These are phyloP conservation scores for Crotalus horridus DNA, from an alignment of 2,113 vertebrate genomes.

Conservation along the genomic window DNA sequence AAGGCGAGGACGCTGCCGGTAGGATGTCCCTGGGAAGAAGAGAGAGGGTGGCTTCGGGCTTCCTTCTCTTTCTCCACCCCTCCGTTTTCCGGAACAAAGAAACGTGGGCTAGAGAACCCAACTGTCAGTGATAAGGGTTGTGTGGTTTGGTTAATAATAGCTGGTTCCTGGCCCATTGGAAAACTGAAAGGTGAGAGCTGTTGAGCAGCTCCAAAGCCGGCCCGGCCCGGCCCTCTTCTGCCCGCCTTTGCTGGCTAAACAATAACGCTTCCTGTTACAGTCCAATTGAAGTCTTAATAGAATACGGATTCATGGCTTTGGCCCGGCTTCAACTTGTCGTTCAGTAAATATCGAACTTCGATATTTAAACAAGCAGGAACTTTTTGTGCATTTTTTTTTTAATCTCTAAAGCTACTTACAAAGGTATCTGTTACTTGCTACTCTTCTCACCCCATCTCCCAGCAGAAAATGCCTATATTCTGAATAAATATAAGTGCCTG, in stretches of 20 bases:
- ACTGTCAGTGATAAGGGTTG: accelerated
- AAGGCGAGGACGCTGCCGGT: too few species aligned
- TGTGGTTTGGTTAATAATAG: background rate
- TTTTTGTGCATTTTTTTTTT: background rate
- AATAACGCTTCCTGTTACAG: background rate
- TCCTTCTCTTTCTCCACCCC: background rate
- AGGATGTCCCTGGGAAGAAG: background rate
- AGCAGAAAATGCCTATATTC: too few species aligned
- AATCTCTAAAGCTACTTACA: background rate
- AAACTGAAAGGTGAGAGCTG: background rate
- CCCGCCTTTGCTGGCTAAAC: background rate
- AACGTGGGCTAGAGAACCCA: background rate
- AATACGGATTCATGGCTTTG: background rate
- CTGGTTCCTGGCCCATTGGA: accelerated
- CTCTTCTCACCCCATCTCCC: background rate
- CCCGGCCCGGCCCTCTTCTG: background rate
- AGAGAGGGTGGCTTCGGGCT: background rate
- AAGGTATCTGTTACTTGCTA: background rate
- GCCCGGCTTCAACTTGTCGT: background rate
- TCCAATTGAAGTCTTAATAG: background rate
- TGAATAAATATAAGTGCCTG: background rate
- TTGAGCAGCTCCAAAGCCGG: background rate
- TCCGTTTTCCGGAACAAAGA: background rate
- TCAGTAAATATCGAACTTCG: background rate
- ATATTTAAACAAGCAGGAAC: background rate